A percentile compares a stretch with the other conserved stretches of the same genome.
phyloP scores from a whole-genome alignment of 2,113 vertebrate species.

The Isichthys henryi region DNA sequence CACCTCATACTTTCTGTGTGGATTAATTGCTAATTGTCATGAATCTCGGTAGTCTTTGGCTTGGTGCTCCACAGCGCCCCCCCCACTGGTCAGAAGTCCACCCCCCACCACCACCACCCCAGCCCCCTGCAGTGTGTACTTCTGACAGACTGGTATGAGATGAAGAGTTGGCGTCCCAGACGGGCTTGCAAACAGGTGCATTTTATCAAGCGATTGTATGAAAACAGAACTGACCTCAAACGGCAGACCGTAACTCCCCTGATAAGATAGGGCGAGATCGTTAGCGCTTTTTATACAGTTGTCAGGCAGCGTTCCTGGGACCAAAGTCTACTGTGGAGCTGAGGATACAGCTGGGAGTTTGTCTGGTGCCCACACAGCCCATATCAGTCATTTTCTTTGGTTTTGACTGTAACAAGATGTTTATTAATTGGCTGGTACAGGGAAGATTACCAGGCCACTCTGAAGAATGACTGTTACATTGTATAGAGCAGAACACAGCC shows the following conservation, averaged over 20 bases:
- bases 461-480: not conserved
- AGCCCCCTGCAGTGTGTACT: not conserved
- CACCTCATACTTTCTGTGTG: not conserved
- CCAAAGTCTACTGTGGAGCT: not conserved
- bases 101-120: not conserved
- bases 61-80: not conserved
- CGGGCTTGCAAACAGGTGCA: not conserved
- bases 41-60: not conserved
- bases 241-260: not conserved
- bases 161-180: not conserved
- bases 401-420: not conserved
- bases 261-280: not conserved
- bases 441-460: not conserved
- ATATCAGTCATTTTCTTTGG: not conserved
- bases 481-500: not conserved
- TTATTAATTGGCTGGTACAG: not conserved
- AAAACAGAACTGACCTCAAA: slow-evolving; percentile 1
- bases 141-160: not conserved
- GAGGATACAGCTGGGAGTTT: not conserved
- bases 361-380: not conserved
- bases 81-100: not conserved
- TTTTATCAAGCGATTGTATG: not conserved
- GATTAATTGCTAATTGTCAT: not conserved
- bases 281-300: not conserved
- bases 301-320: not conserved